Base-by-base conservation (phyloP, 2,888 invertebrate species). In the Temnothorax rugatulus region DNA sequence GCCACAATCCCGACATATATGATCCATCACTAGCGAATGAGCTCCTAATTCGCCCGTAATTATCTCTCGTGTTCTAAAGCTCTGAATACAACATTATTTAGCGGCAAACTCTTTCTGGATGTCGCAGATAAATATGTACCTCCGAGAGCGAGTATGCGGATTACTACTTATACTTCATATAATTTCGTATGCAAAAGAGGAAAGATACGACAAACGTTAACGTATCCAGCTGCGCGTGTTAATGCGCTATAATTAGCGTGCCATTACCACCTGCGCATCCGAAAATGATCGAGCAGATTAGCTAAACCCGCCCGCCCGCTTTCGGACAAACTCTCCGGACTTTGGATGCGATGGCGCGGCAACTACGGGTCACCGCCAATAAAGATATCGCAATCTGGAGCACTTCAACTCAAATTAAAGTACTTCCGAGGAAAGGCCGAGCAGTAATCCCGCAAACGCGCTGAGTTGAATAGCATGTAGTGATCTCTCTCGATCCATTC, bases 11-110 rank as follows among this genome's bases (percentile, higher is more conserved):
- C 50, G 57, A 29, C 83, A 79, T 82, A 86, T 64, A 84, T 85
- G 83, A 87, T 83, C 86, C 79, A 73, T 86, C 29, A 7, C 54
- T 52, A 25, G 21, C 13, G 8, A 59, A 73, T 73, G 9, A 81
- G 88, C 88, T 91, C 89, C 93, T 94, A 94, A 94, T 94, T 93
- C 91, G 92, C 92, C 92, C 93, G 93, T 94, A 94, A 94, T 94
- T 93, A 92, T 91, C 86, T 64, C 47, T 88, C 38, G 87, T 44
- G 50, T 73, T 85, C 74, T 52, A 57, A 82, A 63, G 61, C 66
- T 82, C 76, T 88, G 91, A 93, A 92, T 91, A 89, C 90, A 84
- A 87, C 87, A 87, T 90, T 91, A 91, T 93, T 94, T 93, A 93
- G 90, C 90, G 90, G 66, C 50, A 52, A 81, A 84, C 88, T 88